Conservation (phyloP, 1,140 invertebrate genomes). For the Drosophila kurseongensis region DNA sequence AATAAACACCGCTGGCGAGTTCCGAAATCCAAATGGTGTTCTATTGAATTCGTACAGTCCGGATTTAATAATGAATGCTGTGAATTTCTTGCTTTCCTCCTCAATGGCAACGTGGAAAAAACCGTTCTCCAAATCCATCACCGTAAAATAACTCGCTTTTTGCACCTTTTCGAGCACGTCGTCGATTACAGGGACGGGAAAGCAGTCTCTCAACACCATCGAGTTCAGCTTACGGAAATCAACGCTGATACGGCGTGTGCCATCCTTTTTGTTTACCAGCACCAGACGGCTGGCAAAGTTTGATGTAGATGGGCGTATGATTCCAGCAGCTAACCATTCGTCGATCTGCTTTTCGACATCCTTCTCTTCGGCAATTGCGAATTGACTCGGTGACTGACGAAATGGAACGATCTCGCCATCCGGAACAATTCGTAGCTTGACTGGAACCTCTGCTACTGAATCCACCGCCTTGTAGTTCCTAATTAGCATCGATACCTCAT, state of each 20-base stretch:
- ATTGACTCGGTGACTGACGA: background rate
- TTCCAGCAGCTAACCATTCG: background rate
- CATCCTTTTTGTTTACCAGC: constrained; percentile 1
- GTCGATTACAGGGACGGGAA: background rate
- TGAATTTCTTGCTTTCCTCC: background rate
- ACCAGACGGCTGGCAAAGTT: constrained; percentile 1
- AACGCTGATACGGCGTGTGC: background rate
- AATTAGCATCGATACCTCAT: background rate
- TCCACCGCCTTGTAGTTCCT: background rate
- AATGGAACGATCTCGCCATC: constrained; percentile 3
- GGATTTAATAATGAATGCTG: background rate
- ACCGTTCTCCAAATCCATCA: no score
- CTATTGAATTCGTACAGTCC: background rate
- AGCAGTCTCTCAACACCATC: background rate
- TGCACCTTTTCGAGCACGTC: background rate
- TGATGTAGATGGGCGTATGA: background rate
- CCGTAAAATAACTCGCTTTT: no score
- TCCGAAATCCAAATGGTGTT: constrained; percentile 3
- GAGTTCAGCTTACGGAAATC: background rate
- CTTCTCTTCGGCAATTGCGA: background rate
- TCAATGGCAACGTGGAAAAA: no score
- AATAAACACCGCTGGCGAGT: background rate
- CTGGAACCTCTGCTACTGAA: background rate
- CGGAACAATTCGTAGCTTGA: background rate
- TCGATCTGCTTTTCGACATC: background rate